Evolutionary conservation across 2,888 invertebrate species (phyloP).

Genomic region (Thereva unica): DNA sequence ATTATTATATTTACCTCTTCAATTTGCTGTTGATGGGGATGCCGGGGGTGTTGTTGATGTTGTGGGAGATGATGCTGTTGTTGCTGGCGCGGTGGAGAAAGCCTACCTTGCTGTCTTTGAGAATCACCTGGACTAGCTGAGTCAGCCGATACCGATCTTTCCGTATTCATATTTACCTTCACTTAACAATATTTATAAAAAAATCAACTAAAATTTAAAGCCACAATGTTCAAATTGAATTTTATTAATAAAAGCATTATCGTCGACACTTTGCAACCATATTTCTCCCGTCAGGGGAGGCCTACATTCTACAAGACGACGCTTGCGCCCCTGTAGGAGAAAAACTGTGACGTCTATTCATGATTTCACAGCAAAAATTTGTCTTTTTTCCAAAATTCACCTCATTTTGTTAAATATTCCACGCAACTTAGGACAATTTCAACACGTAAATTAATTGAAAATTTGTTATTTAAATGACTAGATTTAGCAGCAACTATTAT

Average conservation of each 20-base stretch:
- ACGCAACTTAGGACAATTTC: neutral
- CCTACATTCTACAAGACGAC: constrained; percentile 20
- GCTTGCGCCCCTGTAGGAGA: constrained; percentile 30
- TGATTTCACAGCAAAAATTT: constrained; percentile 22
- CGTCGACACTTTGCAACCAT: constrained; percentile 25
- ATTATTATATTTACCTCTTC: constrained; percentile 51
- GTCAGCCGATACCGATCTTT: constrained; percentile 46
- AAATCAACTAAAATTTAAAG: constrained; percentile 4
- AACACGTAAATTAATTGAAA: neutral
- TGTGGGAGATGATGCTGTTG: constrained; percentile 47
- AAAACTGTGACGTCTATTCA: constrained; percentile 25
- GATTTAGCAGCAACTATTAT: constrained; percentile 12
- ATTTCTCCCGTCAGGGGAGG: constrained; percentile 30
- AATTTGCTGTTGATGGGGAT: constrained; percentile 54
- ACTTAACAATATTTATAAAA: neutral
- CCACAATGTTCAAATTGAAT: constrained; percentile 59
- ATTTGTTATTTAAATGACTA: constrained; percentile 1
- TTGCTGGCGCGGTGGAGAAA: constrained; percentile 49
- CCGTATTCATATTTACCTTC: constrained; percentile 45
- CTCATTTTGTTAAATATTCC: too few species aligned
- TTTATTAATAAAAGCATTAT: constrained; percentile 14
- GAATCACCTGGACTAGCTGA: constrained; percentile 44
- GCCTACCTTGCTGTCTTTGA: constrained; percentile 50
- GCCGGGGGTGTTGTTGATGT: constrained; percentile 42
- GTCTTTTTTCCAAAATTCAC: neutral